Conservation (phyloP, 2,797 vertebrate genomes). For the Eulemur rubriventer region DNA sequence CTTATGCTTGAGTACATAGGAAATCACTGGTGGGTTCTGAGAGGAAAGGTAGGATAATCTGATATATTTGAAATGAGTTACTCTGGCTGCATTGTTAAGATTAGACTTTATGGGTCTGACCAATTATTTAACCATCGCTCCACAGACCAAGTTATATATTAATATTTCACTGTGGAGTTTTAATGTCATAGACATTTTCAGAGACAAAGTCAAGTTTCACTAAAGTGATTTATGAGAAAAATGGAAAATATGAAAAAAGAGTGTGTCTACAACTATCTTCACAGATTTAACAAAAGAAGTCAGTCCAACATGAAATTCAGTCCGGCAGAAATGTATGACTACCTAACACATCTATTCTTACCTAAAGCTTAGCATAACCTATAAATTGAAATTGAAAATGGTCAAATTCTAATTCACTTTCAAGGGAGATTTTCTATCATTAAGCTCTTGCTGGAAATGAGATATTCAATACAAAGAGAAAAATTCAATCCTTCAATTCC, state of each 20-base stretch:
- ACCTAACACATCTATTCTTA: not conserved
- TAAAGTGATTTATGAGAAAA: not conserved
- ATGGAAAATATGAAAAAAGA: not conserved
- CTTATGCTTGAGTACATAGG: not conserved
- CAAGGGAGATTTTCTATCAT: not conserved
- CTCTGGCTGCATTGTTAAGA: not conserved
- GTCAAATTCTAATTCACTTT: slow-evolving; percentile 29
- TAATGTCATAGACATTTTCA: not conserved
- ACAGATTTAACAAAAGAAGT: not conserved
- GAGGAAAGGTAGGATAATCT: not conserved
- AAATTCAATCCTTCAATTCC: not conserved
- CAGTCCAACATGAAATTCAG: not conserved
- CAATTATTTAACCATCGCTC: not conserved
- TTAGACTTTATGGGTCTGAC: not conserved
- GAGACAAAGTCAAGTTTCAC: not conserved
- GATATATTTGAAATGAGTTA: not conserved
- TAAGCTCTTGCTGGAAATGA: not conserved
- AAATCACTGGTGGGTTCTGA: not conserved
- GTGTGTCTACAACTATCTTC: not conserved
- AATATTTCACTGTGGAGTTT: not conserved
- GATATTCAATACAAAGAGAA: slow-evolving; percentile 23
- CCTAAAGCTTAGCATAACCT: not conserved
- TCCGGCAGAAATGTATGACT: not conserved
- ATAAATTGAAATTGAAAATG: not conserved
- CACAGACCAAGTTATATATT: not conserved